These are phyloP conservation scores for Anthophora plumipes DNA, from an alignment of 2,888 invertebrate genomes.

Conservation along the genomic window DNA sequence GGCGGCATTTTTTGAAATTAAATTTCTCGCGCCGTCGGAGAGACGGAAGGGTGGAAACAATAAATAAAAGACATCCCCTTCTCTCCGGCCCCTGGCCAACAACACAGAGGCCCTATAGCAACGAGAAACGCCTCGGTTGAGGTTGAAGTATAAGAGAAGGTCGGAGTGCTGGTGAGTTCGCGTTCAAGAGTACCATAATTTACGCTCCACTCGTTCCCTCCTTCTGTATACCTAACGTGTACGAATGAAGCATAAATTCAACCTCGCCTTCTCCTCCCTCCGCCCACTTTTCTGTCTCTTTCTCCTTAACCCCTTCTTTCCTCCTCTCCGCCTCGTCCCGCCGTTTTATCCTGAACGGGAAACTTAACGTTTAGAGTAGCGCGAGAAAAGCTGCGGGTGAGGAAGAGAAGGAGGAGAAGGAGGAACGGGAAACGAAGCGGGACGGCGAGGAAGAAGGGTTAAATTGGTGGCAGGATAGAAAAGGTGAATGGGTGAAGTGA, in stretches of 20 bases:
- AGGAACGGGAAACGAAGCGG: constrained; percentile 2
- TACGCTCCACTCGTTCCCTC: constrained; percentile 78
- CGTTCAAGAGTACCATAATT: constrained; percentile 79
- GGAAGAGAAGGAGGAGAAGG: not conserved
- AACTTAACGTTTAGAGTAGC: constrained; percentile 74
- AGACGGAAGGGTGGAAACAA: constrained; percentile 65
- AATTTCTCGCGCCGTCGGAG: constrained; percentile 55
- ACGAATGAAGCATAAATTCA: constrained; percentile 81
- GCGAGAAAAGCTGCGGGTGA: constrained; percentile 64
- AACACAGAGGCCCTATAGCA: constrained; percentile 35
- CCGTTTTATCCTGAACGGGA: constrained; percentile 53
- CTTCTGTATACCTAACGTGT: constrained; percentile 75
- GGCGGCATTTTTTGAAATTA: constrained; percentile 60
- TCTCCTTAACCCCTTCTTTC: constrained; percentile 3
- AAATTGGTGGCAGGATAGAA: not conserved
- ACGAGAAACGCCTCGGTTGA: constrained; percentile 42
- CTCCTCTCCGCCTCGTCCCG: not conserved
- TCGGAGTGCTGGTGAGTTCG: constrained; percentile 56
- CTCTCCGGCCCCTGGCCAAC: not conserved
- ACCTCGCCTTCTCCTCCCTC: constrained; percentile 61
- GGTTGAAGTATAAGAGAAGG: constrained; percentile 38
- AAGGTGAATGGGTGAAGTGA: not conserved
- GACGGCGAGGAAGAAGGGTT: not conserved
- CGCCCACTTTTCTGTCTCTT: constrained; percentile 25
- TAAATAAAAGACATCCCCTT: constrained; percentile 71